These are phyloP conservation scores for Bombus cullumanus DNA, from an alignment of 1,140 invertebrate genomes.

Conservation along the genomic window DNA sequence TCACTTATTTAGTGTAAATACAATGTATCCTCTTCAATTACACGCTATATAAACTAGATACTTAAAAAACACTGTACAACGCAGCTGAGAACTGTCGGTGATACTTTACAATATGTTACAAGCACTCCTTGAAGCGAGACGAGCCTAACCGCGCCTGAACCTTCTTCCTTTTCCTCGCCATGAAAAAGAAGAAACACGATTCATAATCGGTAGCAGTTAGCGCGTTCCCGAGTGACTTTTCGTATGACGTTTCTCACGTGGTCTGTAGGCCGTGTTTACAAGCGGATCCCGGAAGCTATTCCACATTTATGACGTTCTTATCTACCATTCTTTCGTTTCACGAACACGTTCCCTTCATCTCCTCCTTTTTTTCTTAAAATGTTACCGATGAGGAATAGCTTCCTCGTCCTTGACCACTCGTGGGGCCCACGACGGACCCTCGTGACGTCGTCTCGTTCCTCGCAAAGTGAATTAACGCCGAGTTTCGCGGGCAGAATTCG, in stretches of 20 bases:
- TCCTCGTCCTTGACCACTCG: slow-evolving; percentile 34
- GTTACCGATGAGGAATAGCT: slow-evolving; percentile 20
- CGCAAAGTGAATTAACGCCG: slow-evolving; percentile 56
- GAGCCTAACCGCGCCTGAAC: slow-evolving; percentile 60
- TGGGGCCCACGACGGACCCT: slow-evolving; percentile 39
- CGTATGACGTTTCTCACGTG: slow-evolving; percentile 49
- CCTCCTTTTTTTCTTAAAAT: neutral
- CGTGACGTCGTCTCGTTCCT: slow-evolving; percentile 58
- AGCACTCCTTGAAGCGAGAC: slow-evolving; percentile 76
- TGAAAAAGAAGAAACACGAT: neutral
- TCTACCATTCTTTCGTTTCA: neutral
- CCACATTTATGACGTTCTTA: neutral
- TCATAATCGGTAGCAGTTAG: neutral
- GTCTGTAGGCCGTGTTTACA: slow-evolving; percentile 63
- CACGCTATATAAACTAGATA: slow-evolving; percentile 83
- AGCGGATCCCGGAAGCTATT: slow-evolving; percentile 50
- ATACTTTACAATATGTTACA: slow-evolving; percentile 84
- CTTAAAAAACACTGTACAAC: slow-evolving; percentile 84
- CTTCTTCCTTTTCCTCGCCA: slow-evolving; percentile 16
- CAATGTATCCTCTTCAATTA: slow-evolving; percentile 80
- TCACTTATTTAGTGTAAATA: slow-evolving; percentile 83
- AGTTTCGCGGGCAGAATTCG: slow-evolving; percentile 21
- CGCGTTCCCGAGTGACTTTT: slow-evolving; percentile 43
- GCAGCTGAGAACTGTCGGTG: slow-evolving; percentile 80
- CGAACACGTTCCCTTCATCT: neutral